Percentiles rank a stretch among this genome's conserved stretches.
These are phyloP conservation scores for Tolmerus cingulatus DNA, from an alignment of 2,888 invertebrate genomes.

Conservation along the genomic window DNA sequence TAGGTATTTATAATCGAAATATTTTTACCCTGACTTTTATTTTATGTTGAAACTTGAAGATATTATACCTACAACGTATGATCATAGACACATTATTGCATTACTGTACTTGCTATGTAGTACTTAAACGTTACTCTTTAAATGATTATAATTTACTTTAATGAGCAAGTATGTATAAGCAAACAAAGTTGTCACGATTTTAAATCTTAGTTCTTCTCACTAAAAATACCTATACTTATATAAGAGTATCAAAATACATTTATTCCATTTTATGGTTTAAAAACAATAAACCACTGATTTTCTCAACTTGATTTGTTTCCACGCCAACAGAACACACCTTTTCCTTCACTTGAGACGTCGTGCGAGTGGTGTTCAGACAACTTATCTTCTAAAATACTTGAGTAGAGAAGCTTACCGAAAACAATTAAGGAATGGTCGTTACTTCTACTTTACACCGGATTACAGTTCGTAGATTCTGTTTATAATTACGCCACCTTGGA, in stretches of 20 bases:
- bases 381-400: neutral
- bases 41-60: no score
- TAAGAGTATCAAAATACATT: neutral
- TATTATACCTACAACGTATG: no score
- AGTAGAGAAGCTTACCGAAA: neutral
- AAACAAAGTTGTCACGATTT: no score
- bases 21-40: no score
- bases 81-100: no score
- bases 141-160: no score
- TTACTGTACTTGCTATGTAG: no score
- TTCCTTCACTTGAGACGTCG: neutral
- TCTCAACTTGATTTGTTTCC: neutral
- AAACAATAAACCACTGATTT: neutral
- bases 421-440: neutral
- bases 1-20: no score
- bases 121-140: no score
- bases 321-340: neutral
- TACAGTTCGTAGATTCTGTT: neutral
- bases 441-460: neutral
- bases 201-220: no score
- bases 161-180: no score
- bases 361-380: neutral
- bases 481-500: neutral
- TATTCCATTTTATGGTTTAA: neutral
- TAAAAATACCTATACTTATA: no score